Evolutionary conservation across 2,888 invertebrate species (phyloP), one percentile per base, ranked within the genome.

Genomic region (Lordiphosa fenestrarum): DNA sequence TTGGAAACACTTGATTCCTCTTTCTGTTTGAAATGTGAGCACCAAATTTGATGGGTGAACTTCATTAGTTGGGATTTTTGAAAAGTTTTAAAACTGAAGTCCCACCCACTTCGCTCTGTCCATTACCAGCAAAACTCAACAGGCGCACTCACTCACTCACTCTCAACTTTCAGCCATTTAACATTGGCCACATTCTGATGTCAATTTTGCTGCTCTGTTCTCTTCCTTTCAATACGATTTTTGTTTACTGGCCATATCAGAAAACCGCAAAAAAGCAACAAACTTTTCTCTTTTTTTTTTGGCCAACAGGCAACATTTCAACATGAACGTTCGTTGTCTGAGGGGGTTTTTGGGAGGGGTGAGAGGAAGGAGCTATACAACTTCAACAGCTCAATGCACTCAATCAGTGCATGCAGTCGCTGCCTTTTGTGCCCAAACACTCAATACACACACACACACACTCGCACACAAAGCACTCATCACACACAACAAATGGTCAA

Each of bases 331-430:
- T 2, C 10, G 38, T 7, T 10, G 6, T 5, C 0, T 3, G 10
- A 30, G 6, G 30, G 0, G 15, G 5, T 12, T 44, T 44, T 19
- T 15, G 15, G 41, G 4, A 19, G 5, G 4, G 30, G 25, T 36
- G 3, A 4, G 19, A 37, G 15, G 19, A 38, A 38, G 53, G 36
- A 35, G 71, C 52, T 56, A 61, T 51, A 71, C 67, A 63, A 66
- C 82, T 78, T 78, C 75, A 82, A 82, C 75, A 78, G 78, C 75
- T 82, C 77, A 77, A 77, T 77, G 80, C 77, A 77, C 77, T 82
- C 82, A 77, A 77, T 77, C 77, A 77, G 82, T 77, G 82, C 78
- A 73, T 67, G 74, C 74, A 55, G 51, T 51, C 46, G 55, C 55
- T 53, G 71, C 75, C 78, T 74, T 77, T 78, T 77, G 75, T 77